A percentile compares a stretch with the other conserved stretches of the same genome.
These are phyloP conservation scores for Dynastes maya DNA, from an alignment of 2,888 invertebrate species.

Conservation along the genomic window DNA sequence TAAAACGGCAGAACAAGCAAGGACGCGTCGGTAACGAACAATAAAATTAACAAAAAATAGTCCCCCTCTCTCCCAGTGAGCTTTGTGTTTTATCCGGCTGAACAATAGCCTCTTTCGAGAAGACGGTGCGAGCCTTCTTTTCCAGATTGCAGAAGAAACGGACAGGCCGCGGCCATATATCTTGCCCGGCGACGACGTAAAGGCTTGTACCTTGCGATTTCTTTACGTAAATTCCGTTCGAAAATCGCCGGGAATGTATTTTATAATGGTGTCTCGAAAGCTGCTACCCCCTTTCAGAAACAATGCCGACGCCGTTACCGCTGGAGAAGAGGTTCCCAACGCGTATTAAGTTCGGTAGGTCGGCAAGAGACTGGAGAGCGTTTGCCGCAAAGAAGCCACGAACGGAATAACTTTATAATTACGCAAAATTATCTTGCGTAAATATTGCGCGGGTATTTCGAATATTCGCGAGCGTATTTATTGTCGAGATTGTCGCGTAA, in stretches of 20 bases:
- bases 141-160: constrained; percentile 51
- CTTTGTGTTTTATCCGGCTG: constrained; percentile 41
- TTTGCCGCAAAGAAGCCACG: constrained; percentile 52
- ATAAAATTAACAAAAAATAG: constrained; percentile 18
- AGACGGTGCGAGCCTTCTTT: constrained; percentile 35
- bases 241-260: constrained; percentile 64
- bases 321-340: too few relatives aligned
- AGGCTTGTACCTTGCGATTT: constrained; percentile 54
- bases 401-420: constrained; percentile 64
- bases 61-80: not conserved
- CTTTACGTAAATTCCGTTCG: constrained; percentile 56
- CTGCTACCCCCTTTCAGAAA: constrained; percentile 57
- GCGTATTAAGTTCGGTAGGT: too few relatives aligned
- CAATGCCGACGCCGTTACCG: not conserved
- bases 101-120: constrained; percentile 50
- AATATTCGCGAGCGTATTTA: constrained; percentile 10
- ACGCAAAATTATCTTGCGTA: constrained; percentile 59
- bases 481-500: constrained; percentile 6
- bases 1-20: constrained; percentile 19
- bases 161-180: constrained; percentile 54
- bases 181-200: constrained; percentile 51
- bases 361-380: not conserved
- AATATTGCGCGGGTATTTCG: constrained; percentile 17
- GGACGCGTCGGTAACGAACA: constrained; percentile 1
- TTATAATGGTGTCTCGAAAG: constrained; percentile 59